Conservation (phyloP, 2,888 invertebrate species). For the Theristus sp. region DNA sequence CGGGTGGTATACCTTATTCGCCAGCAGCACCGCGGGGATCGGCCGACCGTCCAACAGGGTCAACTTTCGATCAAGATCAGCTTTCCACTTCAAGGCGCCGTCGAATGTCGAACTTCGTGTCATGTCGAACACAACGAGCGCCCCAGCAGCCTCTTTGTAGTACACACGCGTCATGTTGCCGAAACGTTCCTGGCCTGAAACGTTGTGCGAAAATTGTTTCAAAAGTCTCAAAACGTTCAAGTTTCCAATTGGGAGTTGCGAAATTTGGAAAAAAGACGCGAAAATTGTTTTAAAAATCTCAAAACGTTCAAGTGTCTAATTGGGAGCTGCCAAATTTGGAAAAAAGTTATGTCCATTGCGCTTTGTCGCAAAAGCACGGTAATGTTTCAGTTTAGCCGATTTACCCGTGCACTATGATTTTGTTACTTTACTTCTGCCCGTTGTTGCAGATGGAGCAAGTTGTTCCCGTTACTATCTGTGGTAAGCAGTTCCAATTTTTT, state of each 20-base stretch:
- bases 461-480: no score
- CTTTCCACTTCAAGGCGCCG: slow-evolving; percentile 78
- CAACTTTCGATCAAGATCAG: slow-evolving; percentile 86
- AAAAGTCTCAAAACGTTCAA: not conserved
- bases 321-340: not conserved
- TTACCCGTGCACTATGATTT: no score
- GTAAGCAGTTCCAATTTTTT: no score
- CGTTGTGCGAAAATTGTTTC: not conserved
- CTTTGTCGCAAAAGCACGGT: no score
- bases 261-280: no score
- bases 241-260: not conserved
- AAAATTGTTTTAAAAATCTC: not conserved
- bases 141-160: slow-evolving; percentile 91
- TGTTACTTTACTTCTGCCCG: no score
- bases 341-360: no score
- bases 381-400: no score
- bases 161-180: slow-evolving; percentile 98
- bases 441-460: no score
- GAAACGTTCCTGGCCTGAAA: slow-evolving; percentile 78
- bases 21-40: slow-evolving; percentile 82
- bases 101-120: slow-evolving; percentile 43
- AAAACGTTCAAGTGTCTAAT: not conserved
- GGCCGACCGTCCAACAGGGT: slow-evolving; percentile 76
- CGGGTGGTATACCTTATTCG: slow-evolving; percentile 82
- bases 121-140: slow-evolving; percentile 74